Evolutionary conservation across 92 coral and sea anemone species (phyloP).

Genomic region (Paragorgia papillata): DNA sequence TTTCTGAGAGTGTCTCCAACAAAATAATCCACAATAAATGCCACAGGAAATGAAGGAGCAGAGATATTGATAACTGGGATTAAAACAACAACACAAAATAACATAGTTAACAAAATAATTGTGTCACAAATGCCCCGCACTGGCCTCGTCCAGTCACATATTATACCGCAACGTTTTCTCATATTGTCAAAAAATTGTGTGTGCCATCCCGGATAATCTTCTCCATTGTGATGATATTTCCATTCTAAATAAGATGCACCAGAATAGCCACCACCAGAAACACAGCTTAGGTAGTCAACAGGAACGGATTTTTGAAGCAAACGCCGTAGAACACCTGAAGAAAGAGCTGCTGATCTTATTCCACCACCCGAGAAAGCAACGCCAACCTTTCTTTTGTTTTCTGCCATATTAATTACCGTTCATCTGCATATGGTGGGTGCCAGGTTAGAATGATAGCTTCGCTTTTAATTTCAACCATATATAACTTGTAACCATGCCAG

Average conservation of each 20-base stretch:
- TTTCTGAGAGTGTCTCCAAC: slow-evolving; percentile 68
- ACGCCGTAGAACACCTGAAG: slow-evolving; percentile 75
- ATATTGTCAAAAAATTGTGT: slow-evolving; percentile 72
- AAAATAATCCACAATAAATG: slow-evolving; percentile 64
- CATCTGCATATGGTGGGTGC: neutral
- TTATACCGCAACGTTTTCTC: slow-evolving; percentile 52
- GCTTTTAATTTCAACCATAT: too few relatives aligned
- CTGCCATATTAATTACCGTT: neutral
- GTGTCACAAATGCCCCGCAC: slow-evolving; percentile 56
- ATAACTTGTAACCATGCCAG: too few relatives aligned
- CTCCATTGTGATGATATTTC: slow-evolving; percentile 78
- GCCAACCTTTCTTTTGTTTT: slow-evolving; percentile 54
- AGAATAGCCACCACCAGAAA: slow-evolving; percentile 88
- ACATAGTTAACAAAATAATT: slow-evolving; percentile 46
- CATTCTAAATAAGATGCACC: slow-evolving; percentile 86
- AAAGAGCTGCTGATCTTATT: slow-evolving; percentile 69
- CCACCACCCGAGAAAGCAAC: slow-evolving; percentile 76
- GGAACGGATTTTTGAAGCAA: slow-evolving; percentile 63
- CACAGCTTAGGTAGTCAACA: slow-evolving; percentile 79
- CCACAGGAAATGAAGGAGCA: slow-evolving; percentile 66
- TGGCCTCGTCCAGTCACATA: slow-evolving; percentile 74
- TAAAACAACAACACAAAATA: slow-evolving; percentile 50
- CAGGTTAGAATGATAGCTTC: too few relatives aligned
- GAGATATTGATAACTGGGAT: slow-evolving; percentile 63
- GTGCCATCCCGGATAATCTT: slow-evolving; percentile 83